Evolutionary conservation across 2,888 invertebrate species (phyloP).

Genomic region (Carpatolechia fugitivella): DNA sequence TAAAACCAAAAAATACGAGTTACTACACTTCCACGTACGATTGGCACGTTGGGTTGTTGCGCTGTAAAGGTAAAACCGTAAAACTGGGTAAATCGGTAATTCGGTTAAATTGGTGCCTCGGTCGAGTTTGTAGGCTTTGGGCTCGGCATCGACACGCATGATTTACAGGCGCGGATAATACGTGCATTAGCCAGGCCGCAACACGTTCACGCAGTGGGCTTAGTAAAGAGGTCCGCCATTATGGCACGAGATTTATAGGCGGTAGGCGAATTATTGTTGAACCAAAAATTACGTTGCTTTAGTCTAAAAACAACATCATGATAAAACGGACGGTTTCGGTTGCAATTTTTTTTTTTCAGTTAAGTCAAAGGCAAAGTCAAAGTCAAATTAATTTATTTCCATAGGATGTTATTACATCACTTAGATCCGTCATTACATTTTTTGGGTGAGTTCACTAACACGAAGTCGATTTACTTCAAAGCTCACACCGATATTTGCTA

Average conservation of each 20-base stretch:
- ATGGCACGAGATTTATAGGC: background rate
- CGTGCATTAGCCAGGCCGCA: constrained; percentile 10
- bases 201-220: constrained; percentile 4
- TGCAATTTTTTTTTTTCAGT: too few species aligned
- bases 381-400: too few species aligned
- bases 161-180: constrained; percentile 54
- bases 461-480: too few species aligned
- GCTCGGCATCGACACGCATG: constrained; percentile 59
- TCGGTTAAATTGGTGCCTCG: constrained; percentile 12
- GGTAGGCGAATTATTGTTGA: too few species aligned
- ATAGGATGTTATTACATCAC: too few species aligned
- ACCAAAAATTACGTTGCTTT: too few species aligned
- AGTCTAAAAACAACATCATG: too few species aligned
- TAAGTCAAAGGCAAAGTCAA: too few species aligned
- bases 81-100: constrained; percentile 34
- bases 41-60: constrained; percentile 15
- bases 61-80: constrained; percentile 29
- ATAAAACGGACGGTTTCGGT: too few species aligned
- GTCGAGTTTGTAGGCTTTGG: background rate
- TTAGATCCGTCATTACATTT: too few species aligned
- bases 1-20: background rate
- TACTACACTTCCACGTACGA: background rate
- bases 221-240: background rate
- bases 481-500: too few species aligned
- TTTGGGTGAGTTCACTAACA: too few species aligned